Conservation (phyloP, 1,140 invertebrate species). For the Aphis gossypii region DNA sequence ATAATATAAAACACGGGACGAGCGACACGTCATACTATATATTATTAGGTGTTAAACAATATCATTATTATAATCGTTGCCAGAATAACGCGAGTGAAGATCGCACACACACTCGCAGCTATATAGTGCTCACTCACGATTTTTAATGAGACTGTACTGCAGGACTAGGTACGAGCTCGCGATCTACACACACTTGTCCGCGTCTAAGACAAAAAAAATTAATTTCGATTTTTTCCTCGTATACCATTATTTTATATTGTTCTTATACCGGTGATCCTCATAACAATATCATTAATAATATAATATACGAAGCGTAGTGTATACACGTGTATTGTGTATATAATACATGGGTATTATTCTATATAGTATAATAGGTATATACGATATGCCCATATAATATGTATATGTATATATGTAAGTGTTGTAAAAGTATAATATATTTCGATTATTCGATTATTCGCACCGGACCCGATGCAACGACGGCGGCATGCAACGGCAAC, state of each 20-base stretch:
- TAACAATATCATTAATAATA: slow-evolving; percentile 18
- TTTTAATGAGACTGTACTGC: slow-evolving; percentile 34
- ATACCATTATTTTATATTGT: neutral
- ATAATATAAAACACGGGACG: neutral
- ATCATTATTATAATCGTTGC: neutral
- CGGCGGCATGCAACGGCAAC: neutral
- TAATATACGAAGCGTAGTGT: neutral
- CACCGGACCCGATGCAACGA: neutral
- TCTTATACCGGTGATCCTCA: neutral
- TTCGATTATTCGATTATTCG: slow-evolving; percentile 34
- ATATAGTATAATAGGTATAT: neutral
- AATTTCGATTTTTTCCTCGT: neutral
- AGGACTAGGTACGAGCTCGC: neutral
- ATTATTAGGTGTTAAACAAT: slow-evolving; percentile 8
- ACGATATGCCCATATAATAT: neutral
- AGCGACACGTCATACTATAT: neutral
- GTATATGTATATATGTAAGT: neutral
- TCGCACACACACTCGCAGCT: neutral
- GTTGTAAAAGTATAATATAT: neutral
- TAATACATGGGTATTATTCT: too few species aligned
- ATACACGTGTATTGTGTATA: neutral
- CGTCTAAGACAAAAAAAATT: slow-evolving; percentile 15
- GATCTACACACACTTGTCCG: neutral
- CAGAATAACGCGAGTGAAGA: neutral
- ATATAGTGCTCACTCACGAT: slow-evolving; percentile 41